A percentile compares a stretch with the other conserved stretches of the same genome.
Conservation (phyloP, 1,140 invertebrate species). For the Phocides pigmalion region DNA sequence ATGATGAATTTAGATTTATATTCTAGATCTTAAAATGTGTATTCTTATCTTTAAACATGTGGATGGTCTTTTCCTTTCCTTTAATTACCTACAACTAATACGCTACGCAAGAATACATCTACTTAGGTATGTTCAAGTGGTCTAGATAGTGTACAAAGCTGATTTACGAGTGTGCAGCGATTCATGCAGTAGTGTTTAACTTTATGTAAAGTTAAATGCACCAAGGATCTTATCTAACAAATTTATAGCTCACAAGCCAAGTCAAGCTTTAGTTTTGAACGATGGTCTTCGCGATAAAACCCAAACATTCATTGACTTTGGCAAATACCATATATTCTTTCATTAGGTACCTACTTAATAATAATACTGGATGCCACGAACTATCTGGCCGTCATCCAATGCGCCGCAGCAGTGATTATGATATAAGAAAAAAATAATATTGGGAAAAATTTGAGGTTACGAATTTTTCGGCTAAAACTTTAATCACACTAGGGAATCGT, state of each 20-base stretch:
- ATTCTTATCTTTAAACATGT: too few species aligned
- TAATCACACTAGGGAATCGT: too few species aligned
- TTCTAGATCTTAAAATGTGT: too few species aligned
- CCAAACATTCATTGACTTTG: not conserved
- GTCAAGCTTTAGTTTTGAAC: conserved; percentile 7
- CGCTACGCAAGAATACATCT: too few species aligned
- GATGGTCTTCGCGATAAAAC: conserved; percentile 2
- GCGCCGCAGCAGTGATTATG: not conserved
- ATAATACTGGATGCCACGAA: not conserved
- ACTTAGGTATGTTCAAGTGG: not conserved
- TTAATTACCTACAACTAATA: too few species aligned
- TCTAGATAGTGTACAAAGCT: not conserved
- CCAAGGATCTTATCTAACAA: conserved; percentile 1
- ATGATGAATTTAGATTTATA: too few species aligned
- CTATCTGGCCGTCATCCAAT: conserved; percentile 7
- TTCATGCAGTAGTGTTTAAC: not conserved
- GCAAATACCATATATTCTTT: conserved; percentile 1
- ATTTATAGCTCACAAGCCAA: conserved; percentile 1
- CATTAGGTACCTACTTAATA: conserved; percentile 8
- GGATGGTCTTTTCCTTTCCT: too few species aligned
- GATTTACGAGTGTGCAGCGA: not conserved
- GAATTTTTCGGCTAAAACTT: not conserved
- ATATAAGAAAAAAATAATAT: not conserved
- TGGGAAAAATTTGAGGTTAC: not conserved
- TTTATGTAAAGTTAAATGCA: conserved; percentile 2